Base-by-base conservation (phyloP, 2,888 invertebrate species). In the Cinara cedri region DNA sequence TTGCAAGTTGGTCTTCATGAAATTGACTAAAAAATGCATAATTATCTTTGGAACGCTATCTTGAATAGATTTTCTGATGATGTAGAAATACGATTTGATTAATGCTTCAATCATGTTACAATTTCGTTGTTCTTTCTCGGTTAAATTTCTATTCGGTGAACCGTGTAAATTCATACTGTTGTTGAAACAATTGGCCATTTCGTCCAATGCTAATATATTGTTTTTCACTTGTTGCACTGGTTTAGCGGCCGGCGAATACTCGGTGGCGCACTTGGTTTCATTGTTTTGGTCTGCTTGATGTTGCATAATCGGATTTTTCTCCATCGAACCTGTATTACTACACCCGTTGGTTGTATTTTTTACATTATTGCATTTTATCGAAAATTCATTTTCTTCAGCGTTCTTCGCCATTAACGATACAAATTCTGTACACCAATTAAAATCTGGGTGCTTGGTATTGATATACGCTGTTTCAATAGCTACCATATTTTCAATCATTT, bases 21-120 rank as follows among this genome's bases (percentile, higher is more conserved):
- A 95, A 88, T 99, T 99, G 84, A 99, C 99, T 84, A 99, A 89
- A 88, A 99, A 98, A 89, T 98, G 97, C 99, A 99, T 99, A 84
- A 99, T 95, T 57, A 98, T 97, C 87, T 99, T 99, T 54, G 99
- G 99, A 81, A 99, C 97, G 34, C 94, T 94, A 87, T 99, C 99
- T 87, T 99, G 98, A 86, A 99, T 98, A 70, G 96, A 97, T 88
- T 99, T 99, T 81, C 98, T 91, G 60, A 99, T 96, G 85, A 99
- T 99, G 87, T 96, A 94, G 89, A 98, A 99, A 87, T 99, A 99
- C 0, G 97, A 96, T 85, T 96, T 96, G 84, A 99, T 99, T 83
- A 99, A 90, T 82, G 95, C 91, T 86, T 99, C 98, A 63, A 98
- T 98, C 81, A 98, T 95, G 87, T 96, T 95, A 87, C 98, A 98